phyloP scores from a whole-genome alignment of 2,888 invertebrate genomes.

The Elegia similella region DNA sequence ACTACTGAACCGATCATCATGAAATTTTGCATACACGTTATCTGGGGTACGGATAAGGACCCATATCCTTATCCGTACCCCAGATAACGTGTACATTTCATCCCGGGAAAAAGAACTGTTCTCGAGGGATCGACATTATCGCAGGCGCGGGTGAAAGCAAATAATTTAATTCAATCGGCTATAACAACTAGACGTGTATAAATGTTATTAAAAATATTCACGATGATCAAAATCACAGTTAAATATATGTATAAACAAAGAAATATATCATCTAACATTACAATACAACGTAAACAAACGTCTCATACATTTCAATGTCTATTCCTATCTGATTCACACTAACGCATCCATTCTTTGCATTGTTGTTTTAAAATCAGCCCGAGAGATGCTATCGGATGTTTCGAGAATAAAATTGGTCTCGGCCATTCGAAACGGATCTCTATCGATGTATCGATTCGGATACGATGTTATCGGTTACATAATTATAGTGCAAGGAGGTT shows the following conservation, averaged over 20 bases:
- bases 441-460: slow-evolving; percentile 56
- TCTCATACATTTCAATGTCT: slow-evolving; percentile 36
- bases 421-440: slow-evolving; percentile 65
- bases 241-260: neutral
- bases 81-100: too few species aligned
- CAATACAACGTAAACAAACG: neutral
- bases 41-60: too few species aligned
- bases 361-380: slow-evolving; percentile 63
- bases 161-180: too few species aligned
- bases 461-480: slow-evolving; percentile 65
- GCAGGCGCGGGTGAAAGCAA: too few species aligned
- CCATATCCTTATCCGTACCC: too few species aligned
- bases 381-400: slow-evolving; percentile 76
- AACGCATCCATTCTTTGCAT: slow-evolving; percentile 62
- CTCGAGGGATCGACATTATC: too few species aligned
- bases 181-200: too few species aligned
- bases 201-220: too few species aligned
- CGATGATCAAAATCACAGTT: too few species aligned
- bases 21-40: too few species aligned
- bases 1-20: too few species aligned
- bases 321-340: slow-evolving; percentile 70
- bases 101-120: too few species aligned
- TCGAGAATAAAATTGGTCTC: slow-evolving; percentile 78
- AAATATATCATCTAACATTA: neutral
- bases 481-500: slow-evolving; percentile 63